These are phyloP conservation scores for Athene cunicularia DNA, from an alignment of 2,113 vertebrate genomes.

Conservation along the genomic window DNA sequence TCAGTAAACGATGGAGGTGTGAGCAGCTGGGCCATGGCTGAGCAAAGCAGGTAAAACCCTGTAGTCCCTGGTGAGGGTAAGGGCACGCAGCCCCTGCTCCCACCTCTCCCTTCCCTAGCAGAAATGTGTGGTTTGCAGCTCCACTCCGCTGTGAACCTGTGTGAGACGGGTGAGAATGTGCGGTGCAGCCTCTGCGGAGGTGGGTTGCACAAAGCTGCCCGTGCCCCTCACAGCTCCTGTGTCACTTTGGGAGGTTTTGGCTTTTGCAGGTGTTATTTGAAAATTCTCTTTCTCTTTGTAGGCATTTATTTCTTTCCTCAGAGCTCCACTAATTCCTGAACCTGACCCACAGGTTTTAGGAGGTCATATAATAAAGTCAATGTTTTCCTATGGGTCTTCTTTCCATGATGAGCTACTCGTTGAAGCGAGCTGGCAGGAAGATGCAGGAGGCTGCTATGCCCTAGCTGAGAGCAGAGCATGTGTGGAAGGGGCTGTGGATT, in stretches of 20 bases:
- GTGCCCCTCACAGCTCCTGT: no score
- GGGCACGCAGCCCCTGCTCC: background rate
- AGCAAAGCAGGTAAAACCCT: background rate
- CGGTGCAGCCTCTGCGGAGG: no score
- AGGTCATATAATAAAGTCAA: background rate
- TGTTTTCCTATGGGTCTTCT: no score
- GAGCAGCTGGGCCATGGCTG: background rate
- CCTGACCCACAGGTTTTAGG: background rate
- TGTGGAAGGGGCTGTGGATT: no score
- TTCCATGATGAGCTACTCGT: accelerated
- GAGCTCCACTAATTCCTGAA: background rate
- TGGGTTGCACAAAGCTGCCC: background rate
- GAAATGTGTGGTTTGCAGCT: background rate
- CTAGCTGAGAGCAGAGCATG: accelerated
- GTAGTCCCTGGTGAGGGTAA: background rate
- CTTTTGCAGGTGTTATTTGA: background rate
- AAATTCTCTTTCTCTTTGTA: background rate
- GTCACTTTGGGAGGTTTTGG: accelerated
- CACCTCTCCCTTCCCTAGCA: background rate
- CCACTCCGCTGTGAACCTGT: no score
- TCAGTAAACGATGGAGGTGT: accelerated
- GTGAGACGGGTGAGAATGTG: background rate
- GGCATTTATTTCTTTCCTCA: background rate
- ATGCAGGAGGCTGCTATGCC: background rate
- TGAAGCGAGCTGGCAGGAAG: background rate